A percentile compares a stretch with the other conserved stretches of the same genome.
These are phyloP conservation scores for Otocyon megalotis DNA, from an alignment of 2,113 vertebrate species.

Conservation along the genomic window DNA sequence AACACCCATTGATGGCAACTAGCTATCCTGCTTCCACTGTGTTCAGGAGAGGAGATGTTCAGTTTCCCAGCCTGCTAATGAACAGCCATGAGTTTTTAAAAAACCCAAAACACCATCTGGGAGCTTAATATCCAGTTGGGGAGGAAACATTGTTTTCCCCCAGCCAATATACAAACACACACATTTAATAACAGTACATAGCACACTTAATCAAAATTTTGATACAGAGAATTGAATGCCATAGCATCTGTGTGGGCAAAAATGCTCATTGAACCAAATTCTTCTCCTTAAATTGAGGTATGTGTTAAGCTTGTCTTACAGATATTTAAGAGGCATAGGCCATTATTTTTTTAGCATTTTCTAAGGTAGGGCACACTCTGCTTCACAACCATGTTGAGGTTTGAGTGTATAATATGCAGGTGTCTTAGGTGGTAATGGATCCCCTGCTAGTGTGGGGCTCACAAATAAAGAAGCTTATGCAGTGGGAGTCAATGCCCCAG, in stretches of 20 bases:
- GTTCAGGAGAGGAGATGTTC: not conserved
- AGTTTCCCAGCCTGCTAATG: not conserved
- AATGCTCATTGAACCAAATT: not conserved
- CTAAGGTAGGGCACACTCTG: not conserved
- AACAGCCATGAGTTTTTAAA: not conserved
- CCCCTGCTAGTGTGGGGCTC: not conserved
- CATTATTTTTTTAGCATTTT: slow-evolving; percentile 18
- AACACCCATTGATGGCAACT: not conserved
- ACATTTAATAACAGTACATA: slow-evolving; percentile 15
- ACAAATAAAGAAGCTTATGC: not conserved
- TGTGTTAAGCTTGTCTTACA: not conserved
- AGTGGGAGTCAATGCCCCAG: not conserved
- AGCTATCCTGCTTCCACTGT: not conserved
- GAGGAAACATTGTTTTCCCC: not conserved
- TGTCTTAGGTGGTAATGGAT: not conserved
- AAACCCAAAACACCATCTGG: not conserved
- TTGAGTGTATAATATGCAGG: not conserved
- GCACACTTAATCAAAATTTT: not conserved
- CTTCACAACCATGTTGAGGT: not conserved
- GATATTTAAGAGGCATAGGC: not conserved
- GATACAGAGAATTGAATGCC: not conserved
- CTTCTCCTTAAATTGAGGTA: slow-evolving; percentile 16
- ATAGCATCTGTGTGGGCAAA: not conserved
- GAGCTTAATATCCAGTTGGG: not conserved
- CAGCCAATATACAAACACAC: not conserved